Percentiles rank a stretch among this genome's conserved stretches.
phyloP scores from a whole-genome alignment of 2,797 vertebrate genomes.

The Enteromius viviparus region DNA sequence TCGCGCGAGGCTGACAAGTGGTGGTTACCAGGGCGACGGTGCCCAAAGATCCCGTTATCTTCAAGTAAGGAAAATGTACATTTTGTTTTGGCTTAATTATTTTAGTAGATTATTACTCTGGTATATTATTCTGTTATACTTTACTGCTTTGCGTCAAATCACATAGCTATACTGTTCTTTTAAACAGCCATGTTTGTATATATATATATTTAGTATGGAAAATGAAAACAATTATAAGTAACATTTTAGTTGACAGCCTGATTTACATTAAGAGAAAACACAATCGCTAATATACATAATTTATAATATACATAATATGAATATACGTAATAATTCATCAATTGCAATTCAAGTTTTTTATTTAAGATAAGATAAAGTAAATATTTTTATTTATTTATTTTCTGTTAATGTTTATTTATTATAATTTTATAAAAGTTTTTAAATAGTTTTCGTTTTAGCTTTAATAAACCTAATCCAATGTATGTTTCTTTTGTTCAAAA shows the following conservation, averaged over 20 bases:
- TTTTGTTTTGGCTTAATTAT: background rate
- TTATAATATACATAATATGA: too few relatives aligned
- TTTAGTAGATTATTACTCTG: background rate
- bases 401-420: too few relatives aligned
- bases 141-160: background rate
- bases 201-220: background rate
- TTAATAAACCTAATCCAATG: background rate
- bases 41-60: background rate
- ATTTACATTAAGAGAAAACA: background rate
- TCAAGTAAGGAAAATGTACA: background rate
- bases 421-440: too few relatives aligned
- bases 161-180: background rate
- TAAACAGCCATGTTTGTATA: background rate
- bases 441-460: background rate
- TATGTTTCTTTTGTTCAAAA: background rate
- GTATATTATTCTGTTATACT: background rate
- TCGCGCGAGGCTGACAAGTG: slow-evolving; percentile 62
- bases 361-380: too few relatives aligned
- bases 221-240: background rate
- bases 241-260: background rate
- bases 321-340: too few relatives aligned
- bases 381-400: too few relatives aligned
- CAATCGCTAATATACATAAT: background rate
- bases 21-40: slow-evolving; percentile 31
- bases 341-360: too few relatives aligned